These are phyloP conservation scores for Mirounga angustirostris DNA, from an alignment of 2,113 vertebrate genomes.

Conservation along the genomic window DNA sequence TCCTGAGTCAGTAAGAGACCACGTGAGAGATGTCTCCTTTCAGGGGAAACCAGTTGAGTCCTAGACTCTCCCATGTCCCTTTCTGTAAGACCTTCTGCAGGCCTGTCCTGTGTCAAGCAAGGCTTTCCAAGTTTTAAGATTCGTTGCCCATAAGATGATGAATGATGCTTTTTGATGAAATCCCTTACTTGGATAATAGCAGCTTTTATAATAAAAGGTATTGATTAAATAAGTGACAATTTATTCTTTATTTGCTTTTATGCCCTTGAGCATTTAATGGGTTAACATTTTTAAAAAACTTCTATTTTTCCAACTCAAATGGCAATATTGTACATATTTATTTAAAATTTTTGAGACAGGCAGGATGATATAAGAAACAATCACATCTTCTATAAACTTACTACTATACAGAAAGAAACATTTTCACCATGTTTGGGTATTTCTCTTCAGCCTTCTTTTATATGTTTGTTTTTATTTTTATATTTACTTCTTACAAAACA, in stretches of 20 bases:
- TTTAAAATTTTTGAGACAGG: neutral
- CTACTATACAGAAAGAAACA: neutral
- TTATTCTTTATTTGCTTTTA: constrained; percentile 6
- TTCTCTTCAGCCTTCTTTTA: neutral
- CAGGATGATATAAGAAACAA: neutral
- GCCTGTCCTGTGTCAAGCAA: neutral
- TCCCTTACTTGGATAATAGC: neutral
- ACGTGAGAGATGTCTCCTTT: neutral
- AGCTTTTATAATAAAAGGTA: neutral
- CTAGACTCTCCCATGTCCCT: neutral
- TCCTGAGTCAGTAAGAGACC: neutral
- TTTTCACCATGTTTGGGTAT: neutral
- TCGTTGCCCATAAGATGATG: neutral
- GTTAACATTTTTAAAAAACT: neutral
- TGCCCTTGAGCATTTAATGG: neutral
- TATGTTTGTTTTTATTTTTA: neutral
- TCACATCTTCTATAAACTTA: neutral
- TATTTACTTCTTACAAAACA: neutral
- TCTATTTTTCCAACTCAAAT: constrained; percentile 22
- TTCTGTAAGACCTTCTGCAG: neutral
- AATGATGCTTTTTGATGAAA: neutral
- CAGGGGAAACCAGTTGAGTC: neutral
- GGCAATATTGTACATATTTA: neutral
- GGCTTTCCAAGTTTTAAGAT: neutral
- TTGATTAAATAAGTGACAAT: neutral